These are phyloP conservation scores for Desoria tigrina DNA, from an alignment of 2,888 invertebrate species.

Conservation along the genomic window DNA sequence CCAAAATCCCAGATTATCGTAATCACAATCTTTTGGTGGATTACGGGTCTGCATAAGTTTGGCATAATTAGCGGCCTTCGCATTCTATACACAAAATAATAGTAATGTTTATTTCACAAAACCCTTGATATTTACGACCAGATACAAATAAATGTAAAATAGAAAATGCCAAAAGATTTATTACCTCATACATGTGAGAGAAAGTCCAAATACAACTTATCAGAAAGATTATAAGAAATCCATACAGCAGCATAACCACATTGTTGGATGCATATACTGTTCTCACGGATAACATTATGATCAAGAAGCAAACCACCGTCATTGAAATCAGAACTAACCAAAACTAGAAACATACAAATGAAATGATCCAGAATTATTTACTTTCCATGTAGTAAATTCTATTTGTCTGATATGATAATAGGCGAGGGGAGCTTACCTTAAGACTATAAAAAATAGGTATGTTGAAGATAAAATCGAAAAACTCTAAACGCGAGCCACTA, in stretches of 20 bases:
- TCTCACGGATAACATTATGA: constrained; percentile 30
- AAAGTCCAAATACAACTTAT: constrained; percentile 50
- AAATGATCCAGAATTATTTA: no score
- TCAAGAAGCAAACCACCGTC: constrained; percentile 30
- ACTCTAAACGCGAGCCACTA: constrained; percentile 24
- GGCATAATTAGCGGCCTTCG: constrained; percentile 41
- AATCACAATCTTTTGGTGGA: constrained; percentile 49
- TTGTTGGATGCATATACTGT: constrained; percentile 25
- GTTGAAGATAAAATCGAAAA: constrained; percentile 25
- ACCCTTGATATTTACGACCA: no score
- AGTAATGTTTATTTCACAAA: no score
- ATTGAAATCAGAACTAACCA: constrained; percentile 37
- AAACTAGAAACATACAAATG: constrained; percentile 34
- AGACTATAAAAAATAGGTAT: constrained; percentile 34
- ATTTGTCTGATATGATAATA: no score
- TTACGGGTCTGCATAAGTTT: constrained; percentile 41
- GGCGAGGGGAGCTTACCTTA: constrained; percentile 40
- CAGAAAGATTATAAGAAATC: constrained; percentile 42
- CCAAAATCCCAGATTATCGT: constrained; percentile 32
- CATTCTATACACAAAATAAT: constrained; percentile 28
- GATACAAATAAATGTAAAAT: no score
- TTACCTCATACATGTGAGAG: constrained; percentile 41
- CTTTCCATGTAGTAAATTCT: background rate
- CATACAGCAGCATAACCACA: constrained; percentile 34
- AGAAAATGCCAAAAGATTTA: no score